Conservation (phyloP, 2,888 invertebrate species). For the Microctonus brassicae region DNA sequence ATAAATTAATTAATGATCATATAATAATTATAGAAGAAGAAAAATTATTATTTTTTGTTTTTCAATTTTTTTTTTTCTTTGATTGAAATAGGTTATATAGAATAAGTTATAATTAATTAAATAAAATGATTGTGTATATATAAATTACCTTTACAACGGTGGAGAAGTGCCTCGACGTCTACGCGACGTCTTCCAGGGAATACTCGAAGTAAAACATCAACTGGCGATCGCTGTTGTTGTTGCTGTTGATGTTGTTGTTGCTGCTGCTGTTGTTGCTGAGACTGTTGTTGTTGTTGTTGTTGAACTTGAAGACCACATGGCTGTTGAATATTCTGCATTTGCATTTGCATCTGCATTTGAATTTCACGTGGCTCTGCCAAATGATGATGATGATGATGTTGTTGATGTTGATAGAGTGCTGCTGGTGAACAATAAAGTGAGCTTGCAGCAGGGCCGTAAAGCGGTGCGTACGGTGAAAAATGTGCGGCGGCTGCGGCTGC, state of each 20-base stretch:
- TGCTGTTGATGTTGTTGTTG: conserved; percentile 60
- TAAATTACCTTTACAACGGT: conserved; percentile 78
- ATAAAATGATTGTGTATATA: no score
- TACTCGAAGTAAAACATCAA: conserved; percentile 89
- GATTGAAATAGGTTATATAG: no score
- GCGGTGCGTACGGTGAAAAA: conserved; percentile 63
- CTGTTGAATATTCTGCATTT: conserved; percentile 63
- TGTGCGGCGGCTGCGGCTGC: conserved; percentile 62
- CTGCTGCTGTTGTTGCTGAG: conserved; percentile 59
- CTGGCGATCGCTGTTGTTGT: conserved; percentile 76
- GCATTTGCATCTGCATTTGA: conserved; percentile 66
- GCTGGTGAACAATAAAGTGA: conserved; percentile 63
- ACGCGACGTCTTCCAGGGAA: conserved; percentile 89
- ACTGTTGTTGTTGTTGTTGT: conserved; percentile 57
- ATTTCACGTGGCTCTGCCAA: conserved; percentile 62
- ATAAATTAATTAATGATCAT: no score
- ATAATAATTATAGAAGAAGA: no score
- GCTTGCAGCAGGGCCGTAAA: conserved; percentile 65
- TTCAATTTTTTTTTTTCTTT: no score
- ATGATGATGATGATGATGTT: conserved; percentile 62
- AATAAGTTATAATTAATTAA: no score
- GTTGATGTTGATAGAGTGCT: conserved; percentile 61
- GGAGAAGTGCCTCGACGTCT: conserved; percentile 88
- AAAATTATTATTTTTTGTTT: background rate
- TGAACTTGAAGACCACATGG: conserved; percentile 58